phyloP scores from a whole-genome alignment of 1,140 invertebrate genomes.

The Ceratosolen fusciceps region DNA sequence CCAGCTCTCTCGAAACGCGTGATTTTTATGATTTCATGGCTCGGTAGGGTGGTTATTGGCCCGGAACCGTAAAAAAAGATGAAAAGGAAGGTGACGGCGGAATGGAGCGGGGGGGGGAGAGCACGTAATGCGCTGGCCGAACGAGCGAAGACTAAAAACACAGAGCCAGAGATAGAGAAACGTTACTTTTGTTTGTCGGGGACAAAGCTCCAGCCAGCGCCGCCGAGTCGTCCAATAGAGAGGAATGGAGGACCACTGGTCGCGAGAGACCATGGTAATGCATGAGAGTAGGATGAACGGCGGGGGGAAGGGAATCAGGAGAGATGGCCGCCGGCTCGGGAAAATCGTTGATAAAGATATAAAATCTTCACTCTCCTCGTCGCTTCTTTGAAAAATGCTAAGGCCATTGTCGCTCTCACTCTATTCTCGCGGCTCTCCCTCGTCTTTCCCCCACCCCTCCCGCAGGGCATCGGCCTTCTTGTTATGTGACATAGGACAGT shows the following conservation, averaged over 20 bases:
- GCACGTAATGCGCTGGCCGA: slow-evolving; percentile 19
- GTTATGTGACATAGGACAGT: background rate
- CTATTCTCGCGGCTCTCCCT: background rate
- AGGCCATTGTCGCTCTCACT: background rate
- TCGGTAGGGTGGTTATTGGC: slow-evolving; percentile 25
- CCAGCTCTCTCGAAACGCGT: background rate
- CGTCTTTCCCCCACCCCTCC: background rate
- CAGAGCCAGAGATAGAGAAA: slow-evolving; percentile 28
- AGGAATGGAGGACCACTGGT: background rate
- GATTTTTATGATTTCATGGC: slow-evolving; percentile 46
- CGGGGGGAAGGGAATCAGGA: no score
- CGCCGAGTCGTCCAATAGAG: background rate
- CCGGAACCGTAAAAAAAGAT: slow-evolving; percentile 22
- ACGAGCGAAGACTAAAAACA: slow-evolving; percentile 33
- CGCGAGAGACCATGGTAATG: background rate
- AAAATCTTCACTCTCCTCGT: slow-evolving; percentile 29
- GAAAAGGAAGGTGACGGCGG: background rate
- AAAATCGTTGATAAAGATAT: slow-evolving; percentile 33
- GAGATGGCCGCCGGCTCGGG: background rate
- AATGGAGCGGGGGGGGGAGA: no score
- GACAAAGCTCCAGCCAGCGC: slow-evolving; percentile 41
- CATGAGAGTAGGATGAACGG: no score
- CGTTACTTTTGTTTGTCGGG: slow-evolving; percentile 43
- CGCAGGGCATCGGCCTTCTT: no score
- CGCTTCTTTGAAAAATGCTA: slow-evolving; percentile 28